phyloP scores from a whole-genome alignment of 2,797 vertebrate species.

The Anguilla obscura region DNA sequence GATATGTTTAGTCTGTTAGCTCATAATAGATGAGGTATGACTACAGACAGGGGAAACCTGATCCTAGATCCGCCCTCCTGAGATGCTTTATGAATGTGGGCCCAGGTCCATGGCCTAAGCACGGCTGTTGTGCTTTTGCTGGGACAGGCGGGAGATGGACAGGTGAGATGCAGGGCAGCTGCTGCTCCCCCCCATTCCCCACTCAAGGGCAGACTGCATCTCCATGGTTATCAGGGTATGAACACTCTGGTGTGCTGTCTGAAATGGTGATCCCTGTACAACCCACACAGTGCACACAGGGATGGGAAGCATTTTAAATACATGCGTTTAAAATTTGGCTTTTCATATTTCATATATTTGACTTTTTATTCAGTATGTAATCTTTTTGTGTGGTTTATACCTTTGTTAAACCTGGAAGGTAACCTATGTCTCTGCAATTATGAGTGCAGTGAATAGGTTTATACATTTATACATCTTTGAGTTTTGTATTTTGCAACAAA shows the following conservation, averaged over 20 bases:
- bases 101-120: background rate
- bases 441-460: background rate
- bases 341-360: background rate
- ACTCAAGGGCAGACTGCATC: background rate
- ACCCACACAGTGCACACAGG: background rate
- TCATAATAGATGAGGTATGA: too few relatives aligned
- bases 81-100: slow-evolving; percentile 23
- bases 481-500: too few relatives aligned
- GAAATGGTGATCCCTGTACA: background rate
- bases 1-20: too few relatives aligned
- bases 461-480: too few relatives aligned
- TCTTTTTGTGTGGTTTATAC: background rate
- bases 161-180: background rate
- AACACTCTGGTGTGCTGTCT: background rate
- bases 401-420: background rate
- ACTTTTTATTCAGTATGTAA: background rate
- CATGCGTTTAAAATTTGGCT: background rate
- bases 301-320: background rate
- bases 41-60: background rate
- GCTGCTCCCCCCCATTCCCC: background rate
- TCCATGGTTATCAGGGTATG: background rate
- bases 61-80: background rate
- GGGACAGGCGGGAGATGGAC: background rate
- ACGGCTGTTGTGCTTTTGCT: background rate
- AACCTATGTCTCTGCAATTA: background rate